Evolutionary conservation across 2,113 vertebrate species (phyloP), one percentile per base, ranked within the genome.

Genomic region (Sturnira hondurensis): DNA sequence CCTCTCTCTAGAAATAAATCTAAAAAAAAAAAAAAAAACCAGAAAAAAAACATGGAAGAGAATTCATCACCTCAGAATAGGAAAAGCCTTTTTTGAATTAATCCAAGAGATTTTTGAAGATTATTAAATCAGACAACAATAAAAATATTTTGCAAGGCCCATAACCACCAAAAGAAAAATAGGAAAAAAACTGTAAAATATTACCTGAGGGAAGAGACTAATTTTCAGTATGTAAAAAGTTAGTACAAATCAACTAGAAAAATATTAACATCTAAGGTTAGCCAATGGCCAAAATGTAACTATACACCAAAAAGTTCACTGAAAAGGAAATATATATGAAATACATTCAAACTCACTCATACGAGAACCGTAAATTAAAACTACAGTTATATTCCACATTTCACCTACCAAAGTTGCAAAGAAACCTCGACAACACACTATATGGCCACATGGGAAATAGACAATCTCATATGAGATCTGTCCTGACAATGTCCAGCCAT

Each of bases 231-330:
- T 52, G 16, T 63, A 50, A 28, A 61, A 76, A 85, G 76, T 81
- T 17, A 82, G 47, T 67, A 87, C 38, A 95, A 45, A 76, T 74
- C 76, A 95, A 73, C 45, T 47, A 95, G 33, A 82, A 87, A 92
- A 88, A 83, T 76, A 9, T 41, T 58, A 56, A 65, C 9, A 77
- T 11, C 38, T 47, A 38, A 56, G 1, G 68, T 68, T 77, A 68
- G 33, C 38, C 41, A 84, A 67, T 11, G 45, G 24, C 16, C 19
- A 61, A 61, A 83, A 91, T 71, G 28, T 16, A 91, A 14, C 2
- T 82, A 33, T 28, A 84, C 7, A 77, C 7, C 81, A 45, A 68
- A 77, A 15, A 90, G 19, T 50, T 68, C 70, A 77, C 26, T 47
- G n/a, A 58, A 58, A 87, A 61, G 83, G 63, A 93, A 56, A 56